A percentile compares a stretch with the other conserved stretches of the same genome.
Evolutionary conservation across 2,797 vertebrate species (phyloP).

Genomic region (Monodelphis domestica): DNA sequence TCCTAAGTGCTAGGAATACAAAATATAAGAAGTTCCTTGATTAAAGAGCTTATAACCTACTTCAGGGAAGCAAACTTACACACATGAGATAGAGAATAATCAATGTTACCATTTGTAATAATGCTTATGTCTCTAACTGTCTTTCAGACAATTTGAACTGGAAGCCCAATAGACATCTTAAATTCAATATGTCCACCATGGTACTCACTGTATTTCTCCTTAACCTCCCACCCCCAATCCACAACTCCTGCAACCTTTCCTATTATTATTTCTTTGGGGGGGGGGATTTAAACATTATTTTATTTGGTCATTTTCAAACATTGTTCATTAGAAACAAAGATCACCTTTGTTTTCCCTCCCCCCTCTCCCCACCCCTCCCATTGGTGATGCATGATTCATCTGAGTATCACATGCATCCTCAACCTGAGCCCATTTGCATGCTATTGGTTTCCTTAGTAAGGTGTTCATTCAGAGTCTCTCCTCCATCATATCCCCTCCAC

Average conservation of each 20-base stretch:
- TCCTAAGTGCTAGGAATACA: background rate
- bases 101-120: background rate
- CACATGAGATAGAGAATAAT: background rate
- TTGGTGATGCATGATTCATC: no score
- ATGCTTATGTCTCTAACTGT: background rate
- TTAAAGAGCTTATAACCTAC: background rate
- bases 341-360: no score
- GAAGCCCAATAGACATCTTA: background rate
- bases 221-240: background rate
- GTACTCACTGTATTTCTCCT: background rate
- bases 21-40: background rate
- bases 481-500: no score
- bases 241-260: background rate
- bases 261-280: no score
- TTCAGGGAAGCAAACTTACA: conserved; percentile 6
- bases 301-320: no score
- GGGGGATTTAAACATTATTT: no score
- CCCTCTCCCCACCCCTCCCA: no score
- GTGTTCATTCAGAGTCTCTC: no score
- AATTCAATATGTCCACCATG: background rate
- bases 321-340: no score
- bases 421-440: no score
- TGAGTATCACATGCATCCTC: no score
- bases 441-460: no score
- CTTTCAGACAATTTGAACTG: background rate